Base-by-base conservation (phyloP, 2,113 vertebrate species). In the Eolophus roseicapilla region DNA sequence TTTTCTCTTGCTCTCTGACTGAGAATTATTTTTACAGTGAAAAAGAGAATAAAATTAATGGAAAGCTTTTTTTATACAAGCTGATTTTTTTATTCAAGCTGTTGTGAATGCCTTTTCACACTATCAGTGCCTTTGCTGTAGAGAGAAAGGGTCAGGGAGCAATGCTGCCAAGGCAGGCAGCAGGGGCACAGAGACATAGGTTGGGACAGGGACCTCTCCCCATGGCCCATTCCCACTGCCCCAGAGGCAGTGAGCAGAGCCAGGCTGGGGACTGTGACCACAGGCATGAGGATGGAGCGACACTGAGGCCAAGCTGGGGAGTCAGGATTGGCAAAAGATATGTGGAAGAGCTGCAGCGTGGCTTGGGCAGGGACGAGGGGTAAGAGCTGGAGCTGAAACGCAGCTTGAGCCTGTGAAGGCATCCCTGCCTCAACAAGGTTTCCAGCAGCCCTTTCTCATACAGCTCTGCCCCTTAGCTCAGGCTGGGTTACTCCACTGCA, bases 121-220 rank as follows among this genome's bases (percentile, higher is more conserved):
- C 29, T 18, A 64, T 25, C 60, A 71, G 9, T 68, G 41, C 35
- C 62, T 88, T 44, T 73, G 39, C 17, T 81, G 5, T 7, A 35
- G 18, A 35, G 18, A 78, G 55, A 74, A 84, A 55, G 41, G 24
- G 18, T 80, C 33, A 35, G 67, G 33, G 13, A 1, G 2, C 29
- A 81, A 37, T 0, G 0, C 19, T 60, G 44, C 28, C 6, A 3
- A 28, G 17, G 27, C 1, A 3, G 57, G 29, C 2, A 3, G 39
- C 67, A 70, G 12, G 1, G 11, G 4, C 8, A 9, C 65, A 80
- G 39, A 2, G 3, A 52, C 35, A 5, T 12, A 84, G 73, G 27
- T 15, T 4, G 3, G 68, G 35, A 57, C 37, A 80, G 33, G 24
- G n/a, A 41, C 21, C 5, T 53, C 31, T 65, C 37, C 15, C 29